phyloP scores from a whole-genome alignment of 2,888 invertebrate species.

The Muschampia plurimacula region DNA sequence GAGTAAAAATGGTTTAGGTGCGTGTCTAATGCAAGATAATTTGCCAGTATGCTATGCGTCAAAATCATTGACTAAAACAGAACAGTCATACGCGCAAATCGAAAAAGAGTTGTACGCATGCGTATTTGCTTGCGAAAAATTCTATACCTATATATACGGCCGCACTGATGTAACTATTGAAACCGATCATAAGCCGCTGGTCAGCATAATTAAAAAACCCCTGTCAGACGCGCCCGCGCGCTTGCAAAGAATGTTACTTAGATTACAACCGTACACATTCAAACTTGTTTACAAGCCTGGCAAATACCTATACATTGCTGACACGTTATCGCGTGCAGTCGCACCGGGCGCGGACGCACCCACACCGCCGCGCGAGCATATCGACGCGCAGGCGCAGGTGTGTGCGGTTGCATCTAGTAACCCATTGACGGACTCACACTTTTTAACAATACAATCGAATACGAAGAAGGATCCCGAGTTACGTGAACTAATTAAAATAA shows the following conservation, averaged over 20 bases:
- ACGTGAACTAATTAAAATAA: slow-evolving; percentile 29
- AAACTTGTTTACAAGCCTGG: slow-evolving; percentile 42
- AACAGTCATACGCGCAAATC: slow-evolving; percentile 38
- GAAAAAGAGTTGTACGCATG: slow-evolving; percentile 38
- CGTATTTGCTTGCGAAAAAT: slow-evolving; percentile 36
- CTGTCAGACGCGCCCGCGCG: slow-evolving; percentile 31
- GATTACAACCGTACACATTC: slow-evolving; percentile 44
- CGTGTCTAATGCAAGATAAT: slow-evolving; percentile 42
- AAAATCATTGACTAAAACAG: slow-evolving; percentile 34
- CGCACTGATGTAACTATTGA: slow-evolving; percentile 21
- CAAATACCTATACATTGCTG: slow-evolving; percentile 41
- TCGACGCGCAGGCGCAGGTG: slow-evolving; percentile 1
- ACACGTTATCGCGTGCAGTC: slow-evolving; percentile 39
- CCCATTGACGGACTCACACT: slow-evolving; percentile 29
- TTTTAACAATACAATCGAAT: slow-evolving; percentile 26
- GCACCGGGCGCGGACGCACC: not conserved
- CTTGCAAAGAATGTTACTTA: slow-evolving; percentile 28
- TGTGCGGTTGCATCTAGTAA: slow-evolving; percentile 8
- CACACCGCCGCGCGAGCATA: not conserved
- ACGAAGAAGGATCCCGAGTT: slow-evolving; percentile 36
- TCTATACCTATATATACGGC: slow-evolving; percentile 38
- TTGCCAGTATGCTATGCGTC: slow-evolving; percentile 37
- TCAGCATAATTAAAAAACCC: slow-evolving; percentile 44
- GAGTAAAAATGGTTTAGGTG: slow-evolving; percentile 42
- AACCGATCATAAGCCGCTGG: slow-evolving; percentile 36